Evolutionary conservation across 1,140 invertebrate genomes (phyloP), one percentile per base, ranked within the genome.

Genomic region (Aleiodes sp.): DNA sequence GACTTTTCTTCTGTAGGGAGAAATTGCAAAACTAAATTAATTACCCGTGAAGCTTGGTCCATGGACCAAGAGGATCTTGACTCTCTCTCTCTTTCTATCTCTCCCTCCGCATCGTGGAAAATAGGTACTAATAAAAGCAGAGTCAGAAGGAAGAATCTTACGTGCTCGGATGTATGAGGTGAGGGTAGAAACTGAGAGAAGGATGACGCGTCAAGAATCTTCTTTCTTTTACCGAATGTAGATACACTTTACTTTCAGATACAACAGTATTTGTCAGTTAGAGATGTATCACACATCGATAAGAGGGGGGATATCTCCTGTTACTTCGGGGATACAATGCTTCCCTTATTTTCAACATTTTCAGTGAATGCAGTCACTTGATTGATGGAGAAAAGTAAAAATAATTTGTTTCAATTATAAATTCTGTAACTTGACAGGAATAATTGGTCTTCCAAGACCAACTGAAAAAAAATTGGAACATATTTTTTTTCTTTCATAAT

Each of bases 21-120:
- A 77, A 81, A 81, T 81, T 80, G 77, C 75, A 74, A 80, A 81
- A 80, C 73, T 79, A 78, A 81, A 79, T 82, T 80, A 82, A 82
- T 82, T 81, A 80, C 70, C 75, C 76, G 76, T 75, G 72, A 80
- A 78, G 77, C 71, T 73, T 65, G 72, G 68, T 39, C 37, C 63
- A 68, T 76, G 46, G 46, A 52, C 46, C 26, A 52, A 21, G 46
- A 16, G 39, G 19, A 21, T n/a, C n/a, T n/a, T n/a, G n/a, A n/a
- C n/a, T n/a, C n/a, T n/a, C n/a, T n/a, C n/a, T n/a, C n/a, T n/a
- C n/a, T n/a, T n/a, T n/a, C n/a, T n/a, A 52, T 52, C 21, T 52
- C 46, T 52, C 21, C n/a, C n/a, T n/a, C n/a, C n/a, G 73, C 64
- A 72, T 72, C 64, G 68, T 73, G 71, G 74, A 78, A 75, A 78